Base-by-base conservation (phyloP, 2,888 invertebrate species). In the Lasioglossum pauxillum region DNA sequence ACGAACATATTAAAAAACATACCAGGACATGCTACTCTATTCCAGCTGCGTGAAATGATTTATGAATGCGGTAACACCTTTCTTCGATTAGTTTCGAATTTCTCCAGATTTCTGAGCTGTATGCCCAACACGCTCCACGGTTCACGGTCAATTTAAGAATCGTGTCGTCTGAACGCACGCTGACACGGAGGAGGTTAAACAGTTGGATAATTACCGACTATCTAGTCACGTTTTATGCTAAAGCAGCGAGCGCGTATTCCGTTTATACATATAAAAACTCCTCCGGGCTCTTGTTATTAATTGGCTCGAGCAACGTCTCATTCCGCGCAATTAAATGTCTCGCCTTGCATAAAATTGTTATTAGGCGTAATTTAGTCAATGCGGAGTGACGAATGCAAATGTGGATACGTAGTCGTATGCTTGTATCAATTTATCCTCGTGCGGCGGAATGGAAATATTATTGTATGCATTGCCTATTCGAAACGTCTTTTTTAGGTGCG, bases 171-270 rank as follows among this genome's bases (percentile, higher is more conserved):
- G 19, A 16, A 64, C 46, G 69, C 57, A 53, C 46, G 60, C 23
- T 41, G 60, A 75, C 57, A 19, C 31, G n/a, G 19, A 23, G 16
- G 19, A 44, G 46, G 35, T 44, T 72, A 49, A 10, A 71, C 38
- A 60, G 41, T 23, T 49, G 60, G 78, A 82, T 82, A 82, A 75
- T 84, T 84, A 73, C 64, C 76, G 69, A 81, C 49, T 67, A 84
- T 60, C 77, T 84, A 69, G 81, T 71, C 83, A 79, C 75, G 78
- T 78, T 83, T 69, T 49, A 75, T 41, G 49, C 35, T 69, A 64
- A 78, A 75, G 60, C 49, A 35, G 75, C 71, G 8, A 16, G 35
- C 53, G 57, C 46, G 82, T 82, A 78, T 64, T 71, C n/a, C 35
- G 78, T 60, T 72, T 49, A 78, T 49, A 46, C 16, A 12, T 75